These are phyloP conservation scores for Cyanistes caeruleus DNA, from an alignment of 2,113 vertebrate genomes.

Conservation along the genomic window DNA sequence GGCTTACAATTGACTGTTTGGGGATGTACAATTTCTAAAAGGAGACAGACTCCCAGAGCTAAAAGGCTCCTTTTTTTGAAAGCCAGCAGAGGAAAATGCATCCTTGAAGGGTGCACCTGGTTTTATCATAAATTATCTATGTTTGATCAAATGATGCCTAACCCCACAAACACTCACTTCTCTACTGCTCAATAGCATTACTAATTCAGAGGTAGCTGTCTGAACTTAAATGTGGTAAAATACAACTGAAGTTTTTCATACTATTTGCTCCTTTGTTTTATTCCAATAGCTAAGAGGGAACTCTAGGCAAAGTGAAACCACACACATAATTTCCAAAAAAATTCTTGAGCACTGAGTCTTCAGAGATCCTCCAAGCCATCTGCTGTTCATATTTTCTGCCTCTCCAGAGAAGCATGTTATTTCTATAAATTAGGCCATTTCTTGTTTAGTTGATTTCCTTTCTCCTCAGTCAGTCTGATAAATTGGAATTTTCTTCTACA, in stretches of 20 bases:
- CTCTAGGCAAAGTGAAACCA: neutral
- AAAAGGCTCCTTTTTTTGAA: neutral
- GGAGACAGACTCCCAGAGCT: neutral
- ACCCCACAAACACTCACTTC: neutral
- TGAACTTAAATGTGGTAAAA: neutral
- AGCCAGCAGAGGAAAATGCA: neutral
- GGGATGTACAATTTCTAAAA: neutral
- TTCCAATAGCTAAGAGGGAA: neutral
- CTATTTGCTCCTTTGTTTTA: neutral
- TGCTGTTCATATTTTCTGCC: neutral
- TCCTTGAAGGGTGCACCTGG: neutral
- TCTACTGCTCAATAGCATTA: neutral
- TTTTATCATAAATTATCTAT: neutral
- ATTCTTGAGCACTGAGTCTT: neutral
- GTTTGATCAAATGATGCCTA: neutral
- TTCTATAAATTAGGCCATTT: constrained; percentile 10
- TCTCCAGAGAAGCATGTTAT: neutral
- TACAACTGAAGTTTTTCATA: neutral
- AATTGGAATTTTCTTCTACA: neutral
- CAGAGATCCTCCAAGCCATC: neutral
- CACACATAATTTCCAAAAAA: neutral
- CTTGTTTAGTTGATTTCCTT: neutral
- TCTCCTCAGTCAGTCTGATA: neutral
- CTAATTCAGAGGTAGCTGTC: neutral
- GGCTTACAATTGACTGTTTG: neutral